Percentiles rank a stretch among this genome's conserved stretches.
Conservation (phyloP, 2,113 vertebrate species). For the Ranitomeya imitator region DNA sequence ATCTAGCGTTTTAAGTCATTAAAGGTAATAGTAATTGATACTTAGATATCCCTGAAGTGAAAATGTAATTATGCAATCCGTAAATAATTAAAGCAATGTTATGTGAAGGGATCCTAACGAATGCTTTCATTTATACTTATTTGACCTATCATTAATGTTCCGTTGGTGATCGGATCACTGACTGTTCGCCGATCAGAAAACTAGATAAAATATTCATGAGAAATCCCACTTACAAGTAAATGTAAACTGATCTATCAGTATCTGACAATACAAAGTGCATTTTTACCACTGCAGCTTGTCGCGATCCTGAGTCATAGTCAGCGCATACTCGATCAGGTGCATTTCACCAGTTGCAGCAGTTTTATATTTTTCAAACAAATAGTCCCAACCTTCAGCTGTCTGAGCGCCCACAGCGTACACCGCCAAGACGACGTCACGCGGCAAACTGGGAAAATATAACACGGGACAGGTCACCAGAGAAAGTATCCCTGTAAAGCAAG, state of each 20-base stretch:
- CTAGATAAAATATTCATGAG: no score
- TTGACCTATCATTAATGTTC: no score
- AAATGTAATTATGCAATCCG: no score
- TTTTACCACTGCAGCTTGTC: conserved; percentile 82
- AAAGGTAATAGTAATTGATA: no score
- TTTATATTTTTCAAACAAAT: conserved; percentile 83
- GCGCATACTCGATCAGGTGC: conserved; percentile 74
- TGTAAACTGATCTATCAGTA: neutral
- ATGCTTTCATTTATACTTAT: no score
- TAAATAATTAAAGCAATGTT: no score
- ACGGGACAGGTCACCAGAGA: neutral
- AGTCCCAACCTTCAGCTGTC: conserved; percentile 83
- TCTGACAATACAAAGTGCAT: neutral
- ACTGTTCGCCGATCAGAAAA: no score
- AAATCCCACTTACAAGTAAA: neutral
- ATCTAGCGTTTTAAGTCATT: no score
- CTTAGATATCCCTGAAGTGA: no score
- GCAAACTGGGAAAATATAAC: conserved; percentile 73
- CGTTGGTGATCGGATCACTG: no score
- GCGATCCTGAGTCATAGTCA: conserved; percentile 70
- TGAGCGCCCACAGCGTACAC: conserved; percentile 83
- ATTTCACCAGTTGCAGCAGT: conserved; percentile 73
- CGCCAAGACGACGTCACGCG: conserved; percentile 80
- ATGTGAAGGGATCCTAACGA: no score
- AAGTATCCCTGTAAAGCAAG: neutral